Evolutionary conservation across 2,888 invertebrate species (phyloP), one percentile per base, ranked within the genome.

Genomic region (Pharmacophagus antenor): DNA sequence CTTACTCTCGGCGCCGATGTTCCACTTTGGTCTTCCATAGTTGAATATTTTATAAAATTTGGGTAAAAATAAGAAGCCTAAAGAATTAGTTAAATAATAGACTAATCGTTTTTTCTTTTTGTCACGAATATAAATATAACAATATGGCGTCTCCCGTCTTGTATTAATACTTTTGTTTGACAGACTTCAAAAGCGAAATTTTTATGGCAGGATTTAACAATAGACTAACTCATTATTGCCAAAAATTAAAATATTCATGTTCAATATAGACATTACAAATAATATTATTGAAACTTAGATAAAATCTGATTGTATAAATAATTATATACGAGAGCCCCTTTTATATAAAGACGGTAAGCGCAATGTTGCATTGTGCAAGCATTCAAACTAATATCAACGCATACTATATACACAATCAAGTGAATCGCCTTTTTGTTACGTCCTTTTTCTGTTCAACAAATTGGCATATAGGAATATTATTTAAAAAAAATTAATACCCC

Each of bases 1-100:
- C 84, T 86, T 68, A 89, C 90, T 75, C 86, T 78, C 3, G 91
- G 88, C 42, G 73, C 88, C 64, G 90, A 88, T 70, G 88, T 91
- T 71, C 90, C 87, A 68, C 84, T 84, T 82, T 88, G 89, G 58
- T 90, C 89, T 80, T 91, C 91, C 91, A 91, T 91, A 74, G 70
- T 86, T 44, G 20, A 37, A 47, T 47, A 25, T 49, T 53, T 31
- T 17, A n/a, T 31, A 41, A 23, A 22, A 41, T 57, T 27, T 41
- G 18, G 15, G 54, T 17, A 10, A 51, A 56, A 60, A 8, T 25
- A 17, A n/a, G 37, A 46, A 50, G 10, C 18, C 31, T 21, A 42
- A 37, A 10, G n/a, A 37, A 52, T 17, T 6, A 17, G 46, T 46
- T 46, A 25, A 42, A 31, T 44, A 31, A 20, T 12, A 18, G 27